A percentile compares a stretch with the other conserved stretches of the same genome.
These are phyloP conservation scores for Cervus canadensis DNA, from an alignment of 2,113 vertebrate species.

Conservation along the genomic window DNA sequence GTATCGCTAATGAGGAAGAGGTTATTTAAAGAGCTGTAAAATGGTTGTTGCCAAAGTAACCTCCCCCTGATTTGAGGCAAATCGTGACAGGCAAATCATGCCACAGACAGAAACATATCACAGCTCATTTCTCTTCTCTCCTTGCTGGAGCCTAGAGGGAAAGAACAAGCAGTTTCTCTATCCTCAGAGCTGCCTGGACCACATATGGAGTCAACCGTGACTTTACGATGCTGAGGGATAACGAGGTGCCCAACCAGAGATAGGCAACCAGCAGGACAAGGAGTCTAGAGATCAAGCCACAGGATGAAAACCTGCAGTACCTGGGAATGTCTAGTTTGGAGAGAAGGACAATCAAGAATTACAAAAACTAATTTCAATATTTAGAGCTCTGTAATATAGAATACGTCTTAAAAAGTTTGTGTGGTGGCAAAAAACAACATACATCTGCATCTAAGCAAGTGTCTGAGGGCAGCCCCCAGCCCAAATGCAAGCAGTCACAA, in stretches of 20 bases:
- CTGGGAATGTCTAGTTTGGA: neutral
- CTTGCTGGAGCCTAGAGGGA: neutral
- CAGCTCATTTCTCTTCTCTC: neutral
- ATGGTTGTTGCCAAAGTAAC: neutral
- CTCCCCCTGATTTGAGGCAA: neutral
- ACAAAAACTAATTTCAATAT: neutral
- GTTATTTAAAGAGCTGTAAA: slow-evolving; percentile 3
- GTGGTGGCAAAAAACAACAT: neutral
- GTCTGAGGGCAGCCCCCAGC: neutral
- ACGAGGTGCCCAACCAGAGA: neutral
- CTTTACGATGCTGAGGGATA: neutral
- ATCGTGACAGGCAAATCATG: neutral
- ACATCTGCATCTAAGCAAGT: neutral
- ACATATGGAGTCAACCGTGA: neutral
- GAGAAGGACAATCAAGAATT: neutral
- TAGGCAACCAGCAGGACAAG: neutral
- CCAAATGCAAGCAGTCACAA: neutral
- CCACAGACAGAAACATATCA: neutral
- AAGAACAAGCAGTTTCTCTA: neutral
- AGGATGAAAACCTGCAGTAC: neutral
- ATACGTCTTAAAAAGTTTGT: neutral
- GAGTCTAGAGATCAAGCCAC: neutral
- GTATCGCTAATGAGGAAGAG: neutral
- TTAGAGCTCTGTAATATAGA: neutral
- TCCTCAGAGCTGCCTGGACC: neutral